Evolutionary conservation across 2,113 vertebrate species (phyloP).

Genomic region (Bolborhynchus lineola): DNA sequence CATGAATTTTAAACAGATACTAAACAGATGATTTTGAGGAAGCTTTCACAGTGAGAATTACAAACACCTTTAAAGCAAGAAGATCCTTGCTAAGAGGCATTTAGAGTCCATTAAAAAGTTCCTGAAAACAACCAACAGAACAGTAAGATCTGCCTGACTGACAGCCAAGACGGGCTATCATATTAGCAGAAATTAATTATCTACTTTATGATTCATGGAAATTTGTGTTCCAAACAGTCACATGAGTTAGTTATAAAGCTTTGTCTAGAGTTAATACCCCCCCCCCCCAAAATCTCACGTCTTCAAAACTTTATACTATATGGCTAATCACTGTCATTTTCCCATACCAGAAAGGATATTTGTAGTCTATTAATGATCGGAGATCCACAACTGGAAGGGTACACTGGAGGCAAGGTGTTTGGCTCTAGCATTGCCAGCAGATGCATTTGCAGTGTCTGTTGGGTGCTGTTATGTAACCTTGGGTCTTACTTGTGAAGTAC

Average conservation of each 20-base stretch:
- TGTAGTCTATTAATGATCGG: not conserved
- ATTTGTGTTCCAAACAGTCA: not conserved
- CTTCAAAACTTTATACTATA: not conserved
- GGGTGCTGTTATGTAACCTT: not conserved
- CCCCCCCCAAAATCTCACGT: accelerated
- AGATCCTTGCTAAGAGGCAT: not conserved
- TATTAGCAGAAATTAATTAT: not conserved
- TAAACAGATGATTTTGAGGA: not conserved
- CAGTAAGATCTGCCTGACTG: not conserved
- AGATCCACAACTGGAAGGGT: not conserved
- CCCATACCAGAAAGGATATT: not conserved
- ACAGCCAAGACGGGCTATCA: not conserved
- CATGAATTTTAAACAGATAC: not conserved
- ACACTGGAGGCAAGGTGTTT: not conserved
- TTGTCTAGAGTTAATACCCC: not conserved
- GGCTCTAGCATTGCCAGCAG: not conserved
- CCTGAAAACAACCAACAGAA: not conserved
- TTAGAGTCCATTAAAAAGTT: not conserved
- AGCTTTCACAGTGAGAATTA: not conserved
- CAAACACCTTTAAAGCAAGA: not conserved
- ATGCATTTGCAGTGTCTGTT: constrained; percentile 17
- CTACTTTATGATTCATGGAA: not conserved
- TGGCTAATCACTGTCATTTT: not conserved
- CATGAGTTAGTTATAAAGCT: not conserved
- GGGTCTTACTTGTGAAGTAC: not conserved